Percentiles rank a stretch among this genome's conserved stretches.
phyloP scores from a whole-genome alignment of 2,888 invertebrate genomes.

The Pedicia rivosa region DNA sequence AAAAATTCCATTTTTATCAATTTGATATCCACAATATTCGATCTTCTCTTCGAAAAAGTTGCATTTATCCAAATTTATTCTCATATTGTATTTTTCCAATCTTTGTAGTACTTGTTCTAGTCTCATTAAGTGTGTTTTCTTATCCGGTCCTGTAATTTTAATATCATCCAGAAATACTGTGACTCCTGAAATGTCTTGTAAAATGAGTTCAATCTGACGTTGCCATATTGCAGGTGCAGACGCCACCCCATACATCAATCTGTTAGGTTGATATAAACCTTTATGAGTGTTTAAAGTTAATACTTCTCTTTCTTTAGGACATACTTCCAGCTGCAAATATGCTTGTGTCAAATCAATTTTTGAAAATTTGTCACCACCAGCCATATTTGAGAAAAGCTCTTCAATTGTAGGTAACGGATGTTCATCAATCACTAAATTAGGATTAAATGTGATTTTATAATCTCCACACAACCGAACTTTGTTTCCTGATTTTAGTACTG shows the following conservation, averaged over 20 bases:
- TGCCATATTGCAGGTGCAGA: conserved; percentile 21
- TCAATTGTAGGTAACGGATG: conserved; percentile 17
- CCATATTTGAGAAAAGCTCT: conserved; percentile 15
- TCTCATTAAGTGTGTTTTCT: conserved; percentile 14
- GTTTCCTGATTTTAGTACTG: conserved; percentile 17
- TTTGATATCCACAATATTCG: too few relatives aligned
- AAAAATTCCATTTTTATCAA: too few relatives aligned
- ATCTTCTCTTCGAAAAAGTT: conserved; percentile 17
- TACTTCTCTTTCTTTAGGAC: conserved; percentile 17
- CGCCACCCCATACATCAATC: conserved; percentile 21
- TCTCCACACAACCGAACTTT: conserved; percentile 15
- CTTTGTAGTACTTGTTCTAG: conserved; percentile 15
- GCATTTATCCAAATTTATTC: conserved; percentile 16
- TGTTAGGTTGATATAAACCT: conserved; percentile 19
- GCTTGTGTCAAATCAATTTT: conserved; percentile 20
- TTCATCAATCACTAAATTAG: conserved; percentile 14
- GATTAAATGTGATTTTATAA: conserved; percentile 17
- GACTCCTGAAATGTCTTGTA: conserved; percentile 16
- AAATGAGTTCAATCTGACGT: conserved; percentile 16
- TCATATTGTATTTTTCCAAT: conserved; percentile 15
- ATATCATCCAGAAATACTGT: conserved; percentile 18
- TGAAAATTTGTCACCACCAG: conserved; percentile 15
- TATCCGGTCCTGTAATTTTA: conserved; percentile 14
- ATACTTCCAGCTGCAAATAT: conserved; percentile 22
- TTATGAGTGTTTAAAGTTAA: conserved; percentile 22